Conservation (phyloP, 92 coral and sea anemone species). For the Actinernus sp. region DNA sequence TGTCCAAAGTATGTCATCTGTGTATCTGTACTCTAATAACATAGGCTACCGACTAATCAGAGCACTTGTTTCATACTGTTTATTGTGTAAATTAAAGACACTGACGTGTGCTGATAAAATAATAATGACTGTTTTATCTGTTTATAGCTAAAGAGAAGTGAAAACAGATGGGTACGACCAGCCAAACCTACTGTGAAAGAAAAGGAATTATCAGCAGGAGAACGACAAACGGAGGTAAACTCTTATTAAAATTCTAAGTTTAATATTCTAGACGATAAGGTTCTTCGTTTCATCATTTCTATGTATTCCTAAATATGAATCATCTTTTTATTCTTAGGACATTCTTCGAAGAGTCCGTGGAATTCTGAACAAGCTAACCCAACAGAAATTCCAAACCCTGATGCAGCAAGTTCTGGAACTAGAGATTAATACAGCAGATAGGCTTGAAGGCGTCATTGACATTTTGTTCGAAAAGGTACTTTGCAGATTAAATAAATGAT, state of each 20-base stretch:
- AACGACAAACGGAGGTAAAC: constrained; percentile 75
- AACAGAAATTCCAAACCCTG: constrained; percentile 92
- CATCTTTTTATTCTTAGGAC: too few relatives aligned
- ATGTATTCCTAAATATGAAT: too few relatives aligned
- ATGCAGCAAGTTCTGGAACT: constrained; percentile 80
- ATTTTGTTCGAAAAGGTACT: constrained; percentile 92
- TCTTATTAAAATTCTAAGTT: constrained; percentile 1
- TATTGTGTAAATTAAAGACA: too few relatives aligned
- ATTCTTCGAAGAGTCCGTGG: constrained; percentile 79
- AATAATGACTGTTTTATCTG: background rate
- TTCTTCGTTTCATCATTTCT: too few relatives aligned
- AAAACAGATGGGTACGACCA: constrained; percentile 92
- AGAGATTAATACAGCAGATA: constrained; percentile 84
- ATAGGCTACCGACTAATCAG: too few relatives aligned
- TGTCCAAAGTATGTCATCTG: too few relatives aligned
- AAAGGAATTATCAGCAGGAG: constrained; percentile 53
- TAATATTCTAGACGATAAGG: background rate
- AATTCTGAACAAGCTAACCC: constrained; percentile 94
- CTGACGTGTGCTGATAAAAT: too few relatives aligned
- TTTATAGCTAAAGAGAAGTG: constrained; percentile 72
- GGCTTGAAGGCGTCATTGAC: constrained; percentile 89
- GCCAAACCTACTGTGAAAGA: constrained; percentile 40
- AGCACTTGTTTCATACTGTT: too few relatives aligned
- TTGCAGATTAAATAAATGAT: too few relatives aligned
- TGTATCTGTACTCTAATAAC: too few relatives aligned